These are phyloP conservation scores for pig (Sus scrofa) DNA, from an alignment of 2,113 vertebrate species.

Conservation along the genomic window DNA sequence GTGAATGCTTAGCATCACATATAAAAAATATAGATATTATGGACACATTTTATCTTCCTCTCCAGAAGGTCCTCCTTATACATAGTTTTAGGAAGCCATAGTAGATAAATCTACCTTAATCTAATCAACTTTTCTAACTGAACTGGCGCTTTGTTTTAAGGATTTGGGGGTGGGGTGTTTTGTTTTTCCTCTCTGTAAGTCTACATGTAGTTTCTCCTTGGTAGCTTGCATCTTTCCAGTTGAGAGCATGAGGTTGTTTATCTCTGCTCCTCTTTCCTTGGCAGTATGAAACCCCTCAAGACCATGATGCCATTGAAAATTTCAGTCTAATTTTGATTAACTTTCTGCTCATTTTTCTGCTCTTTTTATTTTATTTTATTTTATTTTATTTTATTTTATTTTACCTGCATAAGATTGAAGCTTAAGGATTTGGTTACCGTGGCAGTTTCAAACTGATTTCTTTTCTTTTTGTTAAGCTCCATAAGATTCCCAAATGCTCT, in stretches of 20 bases:
- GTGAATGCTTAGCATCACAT: background rate
- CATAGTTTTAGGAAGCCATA: background rate
- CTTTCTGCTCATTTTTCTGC: background rate
- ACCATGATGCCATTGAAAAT: background rate
- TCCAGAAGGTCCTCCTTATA: background rate
- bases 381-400: no score
- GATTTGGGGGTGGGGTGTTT: no score
- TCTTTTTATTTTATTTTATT: no score
- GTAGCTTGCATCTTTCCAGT: accelerated
- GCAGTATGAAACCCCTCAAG: background rate
- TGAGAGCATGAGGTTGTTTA: background rate
- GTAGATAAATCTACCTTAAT: background rate
- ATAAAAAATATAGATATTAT: background rate
- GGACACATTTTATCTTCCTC: background rate
- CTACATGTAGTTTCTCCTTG: accelerated
- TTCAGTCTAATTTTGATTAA: background rate
- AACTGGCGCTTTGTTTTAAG: background rate
- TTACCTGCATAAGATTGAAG: background rate
- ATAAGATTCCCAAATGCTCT: background rate
- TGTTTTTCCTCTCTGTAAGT: background rate
- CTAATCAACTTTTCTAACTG: background rate
- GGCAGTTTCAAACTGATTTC: background rate
- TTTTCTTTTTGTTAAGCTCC: background rate
- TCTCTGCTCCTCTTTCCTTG: background rate
- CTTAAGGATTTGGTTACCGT: background rate